Percentiles rank a stretch among this genome's conserved stretches.
Evolutionary conservation across 1,140 invertebrate species (phyloP).

Genomic region (Caenorhabditis tropicalis): DNA sequence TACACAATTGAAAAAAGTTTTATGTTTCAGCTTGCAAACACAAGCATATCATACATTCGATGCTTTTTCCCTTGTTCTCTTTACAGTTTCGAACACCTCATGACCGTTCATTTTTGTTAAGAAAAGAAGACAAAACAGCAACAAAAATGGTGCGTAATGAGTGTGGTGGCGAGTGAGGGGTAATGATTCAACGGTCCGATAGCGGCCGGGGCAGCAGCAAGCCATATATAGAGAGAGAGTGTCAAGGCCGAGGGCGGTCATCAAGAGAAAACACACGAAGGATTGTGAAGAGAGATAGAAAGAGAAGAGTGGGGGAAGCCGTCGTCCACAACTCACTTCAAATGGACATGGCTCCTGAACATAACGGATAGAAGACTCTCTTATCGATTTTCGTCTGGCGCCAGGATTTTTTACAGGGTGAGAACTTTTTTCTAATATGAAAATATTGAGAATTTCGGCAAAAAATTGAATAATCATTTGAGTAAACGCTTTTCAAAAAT

Average conservation of each 20-base stretch:
- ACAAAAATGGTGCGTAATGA: conserved; percentile 22
- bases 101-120: background rate
- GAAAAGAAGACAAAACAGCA: background rate
- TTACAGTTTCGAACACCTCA: background rate
- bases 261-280: background rate
- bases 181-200: conserved; percentile 33
- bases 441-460: too few species aligned
- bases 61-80: background rate
- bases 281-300: background rate
- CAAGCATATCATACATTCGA: background rate
- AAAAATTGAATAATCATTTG: too few species aligned
- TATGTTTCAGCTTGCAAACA: background rate
- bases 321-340: background rate
- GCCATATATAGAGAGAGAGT: conserved; percentile 4
- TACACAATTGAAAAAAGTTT: background rate
- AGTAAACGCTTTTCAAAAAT: too few species aligned
- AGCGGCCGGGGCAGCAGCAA: background rate
- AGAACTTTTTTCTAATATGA: too few species aligned
- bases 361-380: background rate
- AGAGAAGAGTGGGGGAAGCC: background rate
- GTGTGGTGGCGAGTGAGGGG: background rate
- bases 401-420: too few species aligned
- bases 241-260: conserved; percentile 31
- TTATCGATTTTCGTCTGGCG: background rate
- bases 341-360: background rate